phyloP scores from a whole-genome alignment of 2,113 vertebrate species.

The Microcebus murinus region DNA sequence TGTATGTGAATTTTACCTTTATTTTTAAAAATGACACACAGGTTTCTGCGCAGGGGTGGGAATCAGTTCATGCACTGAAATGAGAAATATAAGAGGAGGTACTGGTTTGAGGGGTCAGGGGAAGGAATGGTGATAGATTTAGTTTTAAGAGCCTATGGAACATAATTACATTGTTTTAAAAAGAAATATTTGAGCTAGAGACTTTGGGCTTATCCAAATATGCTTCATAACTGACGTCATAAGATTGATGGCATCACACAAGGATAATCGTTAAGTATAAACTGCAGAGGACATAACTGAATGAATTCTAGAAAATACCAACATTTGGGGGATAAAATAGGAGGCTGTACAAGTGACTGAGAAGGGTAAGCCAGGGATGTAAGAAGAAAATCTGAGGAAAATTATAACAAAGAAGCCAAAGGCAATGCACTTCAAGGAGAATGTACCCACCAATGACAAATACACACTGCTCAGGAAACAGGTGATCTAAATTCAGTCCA shows the following conservation, averaged over 20 bases:
- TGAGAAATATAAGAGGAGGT: not conserved
- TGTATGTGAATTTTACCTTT: not conserved
- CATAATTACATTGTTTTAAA: not conserved
- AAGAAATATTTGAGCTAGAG: not conserved
- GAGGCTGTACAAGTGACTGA: not conserved
- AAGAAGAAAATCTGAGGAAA: not conserved
- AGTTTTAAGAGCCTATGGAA: not conserved
- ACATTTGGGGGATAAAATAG: not conserved
- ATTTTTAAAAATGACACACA: not conserved
- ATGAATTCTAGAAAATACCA: not conserved
- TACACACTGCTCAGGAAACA: not conserved
- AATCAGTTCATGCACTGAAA: not conserved
- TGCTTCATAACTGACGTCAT: not conserved
- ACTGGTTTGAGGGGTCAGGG: not conserved
- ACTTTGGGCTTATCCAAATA: not conserved
- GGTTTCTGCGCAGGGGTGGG: not conserved
- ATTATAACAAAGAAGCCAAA: not conserved
- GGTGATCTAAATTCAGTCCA: not conserved
- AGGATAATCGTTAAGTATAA: not conserved
- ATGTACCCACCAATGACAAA: not conserved
- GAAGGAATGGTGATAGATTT: not conserved
- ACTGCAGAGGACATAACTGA: not conserved
- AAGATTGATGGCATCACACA: not conserved
- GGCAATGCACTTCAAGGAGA: not conserved
- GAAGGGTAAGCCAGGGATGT: not conserved